Percentiles rank a stretch among this genome's conserved stretches.
These are phyloP conservation scores for Cyprinodon diabolis DNA, from an alignment of 2,797 vertebrate genomes.

Conservation along the genomic window DNA sequence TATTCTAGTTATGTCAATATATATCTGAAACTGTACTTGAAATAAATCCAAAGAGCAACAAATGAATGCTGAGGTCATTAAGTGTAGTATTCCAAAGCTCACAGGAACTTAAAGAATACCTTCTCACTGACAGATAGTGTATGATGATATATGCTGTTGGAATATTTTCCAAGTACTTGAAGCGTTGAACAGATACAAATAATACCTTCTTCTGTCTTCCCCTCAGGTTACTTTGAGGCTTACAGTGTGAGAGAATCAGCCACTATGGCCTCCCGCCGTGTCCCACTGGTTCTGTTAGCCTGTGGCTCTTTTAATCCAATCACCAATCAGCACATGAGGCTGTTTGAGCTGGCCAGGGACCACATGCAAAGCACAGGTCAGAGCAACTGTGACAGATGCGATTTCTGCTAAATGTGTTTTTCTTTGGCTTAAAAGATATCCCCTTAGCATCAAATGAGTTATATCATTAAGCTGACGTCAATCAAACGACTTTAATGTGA, in stretches of 20 bases:
- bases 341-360: constrained; percentile 93
- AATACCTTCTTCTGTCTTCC: constrained; percentile 23
- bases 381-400: constrained; percentile 2
- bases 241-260: constrained; percentile 28
- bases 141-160: background rate
- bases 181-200: background rate
- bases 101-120: background rate
- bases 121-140: background rate
- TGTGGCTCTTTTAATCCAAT: constrained; percentile 95
- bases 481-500: background rate
- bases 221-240: constrained; percentile 25
- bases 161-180: background rate
- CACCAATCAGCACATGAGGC: constrained; percentile 93
- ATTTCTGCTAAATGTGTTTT: background rate
- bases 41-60: constrained; percentile 16
- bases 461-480: background rate
- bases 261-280: constrained; percentile 79
- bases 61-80: constrained; percentile 10
- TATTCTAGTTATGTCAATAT: background rate
- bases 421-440: constrained; percentile 6
- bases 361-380: constrained; percentile 79
- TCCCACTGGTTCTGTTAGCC: constrained; percentile 87
- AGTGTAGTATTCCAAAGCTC: constrained; percentile 1
- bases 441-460: background rate
- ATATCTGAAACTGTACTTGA: background rate